Conservation (phyloP, 2,113 vertebrate species). For the Lucifuga dentata region DNA sequence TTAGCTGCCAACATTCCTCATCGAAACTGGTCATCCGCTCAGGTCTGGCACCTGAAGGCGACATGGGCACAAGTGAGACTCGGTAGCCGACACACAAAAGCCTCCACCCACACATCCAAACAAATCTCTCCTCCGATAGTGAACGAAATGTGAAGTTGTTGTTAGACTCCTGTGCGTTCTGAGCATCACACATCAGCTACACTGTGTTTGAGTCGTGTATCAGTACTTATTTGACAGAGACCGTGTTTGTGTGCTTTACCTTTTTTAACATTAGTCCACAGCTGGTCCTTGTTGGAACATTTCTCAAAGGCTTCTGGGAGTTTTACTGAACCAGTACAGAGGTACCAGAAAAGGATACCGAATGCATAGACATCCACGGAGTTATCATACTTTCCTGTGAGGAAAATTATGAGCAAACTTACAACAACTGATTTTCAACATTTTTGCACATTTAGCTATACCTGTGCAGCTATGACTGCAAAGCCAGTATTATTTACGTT, state of each 20-base stretch:
- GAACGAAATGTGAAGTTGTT: too few species aligned
- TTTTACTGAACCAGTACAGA: constrained; percentile 95
- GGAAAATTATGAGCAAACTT: too few species aligned
- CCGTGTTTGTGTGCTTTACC: too few species aligned
- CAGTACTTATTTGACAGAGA: too few species aligned
- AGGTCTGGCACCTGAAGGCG: constrained; percentile 87
- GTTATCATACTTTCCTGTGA: constrained; percentile 96
- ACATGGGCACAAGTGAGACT: background rate
- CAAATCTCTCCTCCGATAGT: too few species aligned
- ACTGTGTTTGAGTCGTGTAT: too few species aligned
- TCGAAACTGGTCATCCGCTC: constrained; percentile 91
- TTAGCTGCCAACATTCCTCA: constrained; percentile 98
- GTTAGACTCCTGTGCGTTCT: too few species aligned
- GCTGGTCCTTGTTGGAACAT: constrained; percentile 97
- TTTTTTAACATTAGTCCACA: constrained; percentile 98
- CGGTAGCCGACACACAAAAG: background rate
- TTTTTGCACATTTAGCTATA: background rate
- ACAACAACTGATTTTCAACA: too few species aligned
- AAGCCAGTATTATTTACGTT: too few species aligned
- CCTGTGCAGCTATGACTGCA: too few species aligned
- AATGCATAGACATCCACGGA: constrained; percentile 98
- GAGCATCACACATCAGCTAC: too few species aligned
- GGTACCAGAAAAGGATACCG: constrained; percentile 99
- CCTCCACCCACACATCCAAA: background rate
- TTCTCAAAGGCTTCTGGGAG: constrained; percentile 98